These are phyloP conservation scores for Sicus ferrugineus DNA, from an alignment of 2,888 invertebrate species.

Conservation along the genomic window DNA sequence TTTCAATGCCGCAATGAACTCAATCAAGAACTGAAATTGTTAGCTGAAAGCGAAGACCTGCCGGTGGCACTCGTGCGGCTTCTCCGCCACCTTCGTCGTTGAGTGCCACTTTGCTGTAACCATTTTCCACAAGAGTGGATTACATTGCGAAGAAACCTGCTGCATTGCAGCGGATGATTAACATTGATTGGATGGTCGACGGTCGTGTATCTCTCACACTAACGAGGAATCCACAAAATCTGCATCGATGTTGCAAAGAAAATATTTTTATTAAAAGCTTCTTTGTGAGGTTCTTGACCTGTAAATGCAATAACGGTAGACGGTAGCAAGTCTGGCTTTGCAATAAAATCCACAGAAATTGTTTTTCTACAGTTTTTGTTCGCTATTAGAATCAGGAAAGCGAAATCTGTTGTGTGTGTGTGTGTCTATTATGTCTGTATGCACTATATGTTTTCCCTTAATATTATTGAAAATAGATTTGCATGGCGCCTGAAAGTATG, in stretches of 20 bases:
- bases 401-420: background rate
- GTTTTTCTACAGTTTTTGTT: too few relatives aligned
- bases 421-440: constrained; percentile 35
- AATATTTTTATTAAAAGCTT: background rate
- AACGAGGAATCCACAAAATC: background rate
- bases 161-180: constrained; percentile 38
- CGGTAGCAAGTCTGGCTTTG: background rate
- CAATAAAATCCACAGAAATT: background rate
- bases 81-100: too few relatives aligned
- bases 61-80: too few relatives aligned
- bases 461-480: constrained; percentile 52
- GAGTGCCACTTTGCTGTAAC: background rate
- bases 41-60: too few relatives aligned
- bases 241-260: constrained; percentile 4
- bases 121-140: background rate
- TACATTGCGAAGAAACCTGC: background rate
- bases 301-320: too few relatives aligned
- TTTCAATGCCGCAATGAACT: background rate
- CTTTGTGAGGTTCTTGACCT: too few relatives aligned
- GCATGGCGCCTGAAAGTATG: constrained; percentile 51
- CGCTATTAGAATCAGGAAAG: too few relatives aligned
- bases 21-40: background rate
- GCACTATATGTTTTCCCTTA: too few relatives aligned
- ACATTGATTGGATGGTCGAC: constrained; percentile 54
- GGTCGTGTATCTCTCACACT: background rate